A percentile compares a stretch with the other conserved stretches of the same genome.
These are phyloP conservation scores for Neomorphus geoffroyi DNA, from an alignment of 2,797 vertebrate genomes.

Conservation along the genomic window DNA sequence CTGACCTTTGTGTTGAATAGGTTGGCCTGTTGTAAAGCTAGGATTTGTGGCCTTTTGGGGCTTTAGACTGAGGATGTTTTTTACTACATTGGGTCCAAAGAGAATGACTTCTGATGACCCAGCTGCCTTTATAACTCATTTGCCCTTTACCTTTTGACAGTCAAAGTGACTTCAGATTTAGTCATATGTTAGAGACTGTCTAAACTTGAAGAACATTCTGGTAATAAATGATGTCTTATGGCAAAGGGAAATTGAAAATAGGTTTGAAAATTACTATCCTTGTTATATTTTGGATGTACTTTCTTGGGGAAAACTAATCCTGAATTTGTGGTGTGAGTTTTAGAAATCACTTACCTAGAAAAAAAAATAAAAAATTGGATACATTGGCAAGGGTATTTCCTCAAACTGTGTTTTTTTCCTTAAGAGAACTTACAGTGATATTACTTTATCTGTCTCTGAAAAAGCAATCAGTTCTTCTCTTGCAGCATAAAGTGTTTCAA, in stretches of 20 bases:
- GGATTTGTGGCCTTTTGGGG: constrained; percentile 51
- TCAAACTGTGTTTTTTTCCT: background rate
- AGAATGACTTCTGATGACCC: constrained; percentile 18
- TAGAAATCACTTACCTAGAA: background rate
- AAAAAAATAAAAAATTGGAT: background rate
- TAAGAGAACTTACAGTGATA: rapidly evolving
- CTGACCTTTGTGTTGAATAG: constrained; percentile 66
- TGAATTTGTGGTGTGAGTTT: background rate
- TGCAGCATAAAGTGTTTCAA: background rate
- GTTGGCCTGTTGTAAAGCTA: constrained; percentile 36
- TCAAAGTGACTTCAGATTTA: constrained; percentile 41
- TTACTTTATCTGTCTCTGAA: background rate
- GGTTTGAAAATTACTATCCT: background rate
- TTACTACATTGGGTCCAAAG: background rate
- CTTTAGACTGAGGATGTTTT: background rate
- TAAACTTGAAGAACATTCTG: background rate
- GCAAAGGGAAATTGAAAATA: background rate
- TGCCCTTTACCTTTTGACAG: constrained; percentile 59
- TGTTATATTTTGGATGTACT: background rate
- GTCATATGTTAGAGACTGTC: constrained; percentile 5
- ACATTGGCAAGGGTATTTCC: background rate
- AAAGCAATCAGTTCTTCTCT: background rate
- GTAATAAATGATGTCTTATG: background rate
- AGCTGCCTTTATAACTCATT: constrained; percentile 45
- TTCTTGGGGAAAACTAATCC: background rate